phyloP scores from a whole-genome alignment of 2,113 vertebrate species.

The Hippopotamus amphibius region DNA sequence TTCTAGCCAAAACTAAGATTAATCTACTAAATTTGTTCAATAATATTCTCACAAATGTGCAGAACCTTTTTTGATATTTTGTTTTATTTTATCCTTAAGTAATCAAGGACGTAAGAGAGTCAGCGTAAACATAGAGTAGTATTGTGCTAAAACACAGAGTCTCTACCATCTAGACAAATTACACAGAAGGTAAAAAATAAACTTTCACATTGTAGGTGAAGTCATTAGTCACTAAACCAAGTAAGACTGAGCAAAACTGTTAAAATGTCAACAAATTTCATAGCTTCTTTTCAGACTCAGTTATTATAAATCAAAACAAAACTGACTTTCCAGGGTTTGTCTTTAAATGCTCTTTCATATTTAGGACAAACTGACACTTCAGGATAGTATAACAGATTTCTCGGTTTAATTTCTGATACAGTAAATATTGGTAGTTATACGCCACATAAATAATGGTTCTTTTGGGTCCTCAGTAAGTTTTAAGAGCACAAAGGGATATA shows the following conservation, averaged over 20 bases:
- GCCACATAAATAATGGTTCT: constrained; percentile 1
- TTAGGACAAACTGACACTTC: neutral
- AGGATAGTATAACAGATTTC: neutral
- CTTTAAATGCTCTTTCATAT: neutral
- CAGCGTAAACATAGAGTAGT: neutral
- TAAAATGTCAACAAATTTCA: neutral
- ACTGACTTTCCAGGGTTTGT: neutral
- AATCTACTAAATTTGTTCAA: neutral
- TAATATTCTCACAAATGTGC: neutral
- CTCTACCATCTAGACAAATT: neutral
- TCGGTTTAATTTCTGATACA: neutral
- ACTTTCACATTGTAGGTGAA: neutral
- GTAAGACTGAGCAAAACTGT: neutral
- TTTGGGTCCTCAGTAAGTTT: neutral
- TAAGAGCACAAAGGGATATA: neutral
- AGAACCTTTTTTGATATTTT: neutral
- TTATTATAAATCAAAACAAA: neutral
- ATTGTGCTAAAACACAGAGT: neutral
- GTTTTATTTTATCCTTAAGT: neutral
- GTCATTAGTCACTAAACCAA: neutral
- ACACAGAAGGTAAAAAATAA: neutral
- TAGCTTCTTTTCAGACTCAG: neutral
- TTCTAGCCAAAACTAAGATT: neutral
- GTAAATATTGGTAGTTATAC: neutral
- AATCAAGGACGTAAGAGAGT: neutral